A percentile compares a stretch with the other conserved stretches of the same genome.
These are phyloP conservation scores for Leptura quadrifasciata DNA, from an alignment of 2,888 invertebrate genomes.

Conservation along the genomic window DNA sequence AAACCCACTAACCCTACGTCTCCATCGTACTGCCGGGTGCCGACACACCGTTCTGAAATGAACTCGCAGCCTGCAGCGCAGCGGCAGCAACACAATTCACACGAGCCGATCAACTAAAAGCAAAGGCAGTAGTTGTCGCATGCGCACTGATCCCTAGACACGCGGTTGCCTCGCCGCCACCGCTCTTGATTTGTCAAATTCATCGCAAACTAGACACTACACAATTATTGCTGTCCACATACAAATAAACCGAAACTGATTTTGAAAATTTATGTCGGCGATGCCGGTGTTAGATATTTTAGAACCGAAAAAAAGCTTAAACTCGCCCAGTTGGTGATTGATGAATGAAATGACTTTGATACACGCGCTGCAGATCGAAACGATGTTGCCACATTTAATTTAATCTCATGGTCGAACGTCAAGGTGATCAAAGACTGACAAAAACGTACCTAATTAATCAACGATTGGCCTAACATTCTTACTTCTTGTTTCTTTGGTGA, in stretches of 20 bases:
- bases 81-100: constrained; percentile 37
- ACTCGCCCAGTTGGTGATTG: constrained; percentile 34
- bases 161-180: constrained; percentile 54
- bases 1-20: background rate
- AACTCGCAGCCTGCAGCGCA: constrained; percentile 52
- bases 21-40: constrained; percentile 24
- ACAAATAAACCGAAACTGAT: background rate
- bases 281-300: background rate
- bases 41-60: constrained; percentile 51
- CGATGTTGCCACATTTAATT: constrained; percentile 55
- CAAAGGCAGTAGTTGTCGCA: constrained; percentile 10
- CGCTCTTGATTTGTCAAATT: constrained; percentile 25
- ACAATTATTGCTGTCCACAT: background rate
- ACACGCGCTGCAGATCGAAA: constrained; percentile 56
- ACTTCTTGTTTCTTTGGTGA: background rate
- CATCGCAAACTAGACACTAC: background rate
- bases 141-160: constrained; percentile 41
- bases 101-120: constrained; percentile 12
- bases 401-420: constrained; percentile 58
- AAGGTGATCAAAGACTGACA: constrained; percentile 58
- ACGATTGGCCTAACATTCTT: constrained; percentile 23
- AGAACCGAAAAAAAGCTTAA: background rate
- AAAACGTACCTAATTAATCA: constrained; percentile 38
- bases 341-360: constrained; percentile 63
- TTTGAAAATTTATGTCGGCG: background rate